Conservation (phyloP, 1,140 invertebrate genomes). For the Meloidogyne chitwoodi region DNA sequence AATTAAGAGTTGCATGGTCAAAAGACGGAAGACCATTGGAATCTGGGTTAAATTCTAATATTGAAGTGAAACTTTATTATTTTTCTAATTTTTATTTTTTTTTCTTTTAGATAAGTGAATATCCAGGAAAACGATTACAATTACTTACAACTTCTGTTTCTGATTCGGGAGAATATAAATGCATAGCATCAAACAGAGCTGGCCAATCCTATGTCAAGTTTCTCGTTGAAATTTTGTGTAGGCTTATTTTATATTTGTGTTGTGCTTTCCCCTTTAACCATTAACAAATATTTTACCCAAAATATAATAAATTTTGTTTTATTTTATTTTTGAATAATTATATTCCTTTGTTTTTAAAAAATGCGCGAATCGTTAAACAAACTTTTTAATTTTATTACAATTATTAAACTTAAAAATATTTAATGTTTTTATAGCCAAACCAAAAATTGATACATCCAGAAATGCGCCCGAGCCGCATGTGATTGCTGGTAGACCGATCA, state of each 20-base stretch:
- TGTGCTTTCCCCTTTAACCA: neutral
- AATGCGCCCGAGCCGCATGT: conserved; percentile 24
- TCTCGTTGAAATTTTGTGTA: conserved; percentile 55
- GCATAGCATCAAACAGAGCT: conserved; percentile 52
- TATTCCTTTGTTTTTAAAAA: no score
- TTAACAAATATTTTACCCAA: no score
- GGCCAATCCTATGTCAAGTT: conserved; percentile 53
- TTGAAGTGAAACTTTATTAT: neutral
- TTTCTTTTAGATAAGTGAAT: conserved; percentile 24
- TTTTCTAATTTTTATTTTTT: conserved; percentile 1
- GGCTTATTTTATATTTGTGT: conserved; percentile 16
- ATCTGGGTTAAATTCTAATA: neutral
- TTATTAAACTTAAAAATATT: no score
- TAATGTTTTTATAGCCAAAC: conserved; percentile 25
- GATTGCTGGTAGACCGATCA: conserved; percentile 50
- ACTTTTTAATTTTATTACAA: no score
- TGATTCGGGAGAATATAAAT: conserved; percentile 52
- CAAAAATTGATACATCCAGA: conserved; percentile 28
- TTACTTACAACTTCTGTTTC: conserved; percentile 24
- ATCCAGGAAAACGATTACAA: conserved; percentile 36
- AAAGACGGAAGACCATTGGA: conserved; percentile 53
- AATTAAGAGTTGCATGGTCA: conserved; percentile 39
- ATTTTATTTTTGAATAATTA: no score
- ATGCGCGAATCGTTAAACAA: no score
- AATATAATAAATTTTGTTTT: no score